Conservation (phyloP, 2,113 vertebrate species). For the Salvator merianae region DNA sequence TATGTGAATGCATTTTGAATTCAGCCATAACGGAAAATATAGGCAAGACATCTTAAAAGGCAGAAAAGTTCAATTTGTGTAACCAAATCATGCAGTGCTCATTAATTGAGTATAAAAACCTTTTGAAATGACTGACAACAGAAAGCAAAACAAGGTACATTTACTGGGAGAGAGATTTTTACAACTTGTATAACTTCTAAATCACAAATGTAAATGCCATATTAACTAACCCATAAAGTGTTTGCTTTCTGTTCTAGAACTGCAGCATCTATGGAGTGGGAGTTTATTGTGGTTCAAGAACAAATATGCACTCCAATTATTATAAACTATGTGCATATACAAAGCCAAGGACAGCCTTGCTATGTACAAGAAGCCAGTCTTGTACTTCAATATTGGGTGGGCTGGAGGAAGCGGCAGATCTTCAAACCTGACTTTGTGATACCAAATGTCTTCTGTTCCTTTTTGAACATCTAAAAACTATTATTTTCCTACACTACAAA, state of each 20-base stretch:
- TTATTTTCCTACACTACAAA: too few species aligned
- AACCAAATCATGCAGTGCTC: neutral
- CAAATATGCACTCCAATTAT: conserved; percentile 42
- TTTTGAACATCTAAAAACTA: neutral
- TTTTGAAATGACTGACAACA: neutral
- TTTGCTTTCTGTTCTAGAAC: conserved; percentile 1
- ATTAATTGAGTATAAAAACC: conserved; percentile 1
- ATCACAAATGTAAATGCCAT: conserved; percentile 3
- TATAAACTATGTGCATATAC: conserved; percentile 37
- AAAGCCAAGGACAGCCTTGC: too few species aligned
- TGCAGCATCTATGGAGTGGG: conserved; percentile 9
- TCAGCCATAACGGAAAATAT: neutral
- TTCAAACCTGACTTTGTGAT: neutral
- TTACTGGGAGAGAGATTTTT: neutral
- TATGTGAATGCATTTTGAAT: conserved; percentile 37
- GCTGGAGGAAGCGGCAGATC: neutral
- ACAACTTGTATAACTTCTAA: neutral
- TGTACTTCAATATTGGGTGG: neutral
- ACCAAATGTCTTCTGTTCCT: too few species aligned
- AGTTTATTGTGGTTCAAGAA: neutral
- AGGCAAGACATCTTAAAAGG: conserved; percentile 15
- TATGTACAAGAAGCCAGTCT: too few species aligned
- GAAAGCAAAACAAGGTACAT: neutral
- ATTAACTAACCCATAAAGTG: conserved; percentile 21
- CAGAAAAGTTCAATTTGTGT: neutral